A percentile compares a stretch with the other conserved stretches of the same genome.
Conservation (phyloP, 2,113 vertebrate genomes). For the Alligator sinensis region DNA sequence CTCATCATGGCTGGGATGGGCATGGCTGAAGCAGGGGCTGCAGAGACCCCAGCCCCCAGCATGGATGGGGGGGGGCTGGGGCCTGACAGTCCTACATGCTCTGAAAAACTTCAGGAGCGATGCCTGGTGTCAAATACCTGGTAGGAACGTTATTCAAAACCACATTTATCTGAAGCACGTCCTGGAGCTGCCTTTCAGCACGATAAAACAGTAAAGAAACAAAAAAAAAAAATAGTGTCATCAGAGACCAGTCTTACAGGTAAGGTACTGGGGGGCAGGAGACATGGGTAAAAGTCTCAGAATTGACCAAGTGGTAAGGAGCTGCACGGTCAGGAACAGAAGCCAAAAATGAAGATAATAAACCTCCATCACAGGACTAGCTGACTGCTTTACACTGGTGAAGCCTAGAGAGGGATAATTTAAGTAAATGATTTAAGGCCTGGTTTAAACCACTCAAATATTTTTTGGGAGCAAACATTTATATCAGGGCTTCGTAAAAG, state of each 20-base stretch:
- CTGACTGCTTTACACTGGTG: background rate
- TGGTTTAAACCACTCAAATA: background rate
- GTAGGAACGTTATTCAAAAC: background rate
- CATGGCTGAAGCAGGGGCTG: too few relatives aligned
- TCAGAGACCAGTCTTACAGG: background rate
- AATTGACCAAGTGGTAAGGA: background rate
- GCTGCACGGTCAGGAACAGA: background rate
- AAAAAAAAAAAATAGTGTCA: background rate
- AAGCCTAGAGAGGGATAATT: background rate
- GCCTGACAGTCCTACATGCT: constrained; percentile 1
- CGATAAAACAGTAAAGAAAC: background rate
- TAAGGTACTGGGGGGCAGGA: background rate
- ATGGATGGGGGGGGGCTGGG: too few relatives aligned
- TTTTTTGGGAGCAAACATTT: background rate
- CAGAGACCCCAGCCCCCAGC: too few relatives aligned
- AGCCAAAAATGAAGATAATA: background rate
- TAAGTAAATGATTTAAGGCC: constrained; percentile 17
- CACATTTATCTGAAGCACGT: background rate
- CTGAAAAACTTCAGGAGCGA: background rate
- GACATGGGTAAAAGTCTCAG: background rate
- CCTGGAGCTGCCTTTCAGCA: background rate
- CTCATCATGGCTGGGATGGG: too few relatives aligned
- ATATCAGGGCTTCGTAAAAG: background rate
- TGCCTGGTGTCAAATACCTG: background rate
- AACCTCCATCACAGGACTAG: background rate